Conservation (phyloP, 2,113 vertebrate genomes). For the Sterrhoptilus dennistouni region DNA sequence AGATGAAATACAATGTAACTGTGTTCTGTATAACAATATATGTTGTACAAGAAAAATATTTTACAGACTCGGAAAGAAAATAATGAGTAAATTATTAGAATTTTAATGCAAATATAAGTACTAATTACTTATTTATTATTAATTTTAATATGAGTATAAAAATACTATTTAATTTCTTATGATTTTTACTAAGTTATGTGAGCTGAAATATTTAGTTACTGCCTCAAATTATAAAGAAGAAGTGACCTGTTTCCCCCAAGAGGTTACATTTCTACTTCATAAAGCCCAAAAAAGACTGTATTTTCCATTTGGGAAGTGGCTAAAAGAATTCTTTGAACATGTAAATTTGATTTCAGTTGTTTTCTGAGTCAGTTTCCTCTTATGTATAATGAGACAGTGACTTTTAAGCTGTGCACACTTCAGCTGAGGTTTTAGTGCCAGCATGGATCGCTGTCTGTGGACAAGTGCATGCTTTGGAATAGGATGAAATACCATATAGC, state of each 20-base stretch:
- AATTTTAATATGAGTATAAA: background rate
- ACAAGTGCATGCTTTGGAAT: background rate
- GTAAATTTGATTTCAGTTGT: background rate
- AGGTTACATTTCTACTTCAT: background rate
- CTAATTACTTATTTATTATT: background rate
- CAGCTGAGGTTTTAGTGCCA: background rate
- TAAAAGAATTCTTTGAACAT: background rate
- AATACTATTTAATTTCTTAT: background rate
- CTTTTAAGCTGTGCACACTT: background rate
- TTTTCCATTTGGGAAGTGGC: background rate
- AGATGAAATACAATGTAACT: conserved; percentile 1
- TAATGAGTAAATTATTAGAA: background rate
- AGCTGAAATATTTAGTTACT: background rate
- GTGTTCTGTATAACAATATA: background rate
- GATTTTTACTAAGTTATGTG: background rate
- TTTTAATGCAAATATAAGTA: background rate
- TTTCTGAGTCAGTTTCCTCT: background rate
- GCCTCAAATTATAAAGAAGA: background rate
- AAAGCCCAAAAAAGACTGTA: background rate
- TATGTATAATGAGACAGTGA: background rate
- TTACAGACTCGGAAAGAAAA: background rate
- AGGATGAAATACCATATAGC: background rate
- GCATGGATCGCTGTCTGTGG: background rate
- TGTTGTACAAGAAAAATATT: background rate
- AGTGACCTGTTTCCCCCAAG: background rate